These are phyloP conservation scores for Gortyna flavago DNA, from an alignment of 2,888 invertebrate genomes.

Conservation along the genomic window DNA sequence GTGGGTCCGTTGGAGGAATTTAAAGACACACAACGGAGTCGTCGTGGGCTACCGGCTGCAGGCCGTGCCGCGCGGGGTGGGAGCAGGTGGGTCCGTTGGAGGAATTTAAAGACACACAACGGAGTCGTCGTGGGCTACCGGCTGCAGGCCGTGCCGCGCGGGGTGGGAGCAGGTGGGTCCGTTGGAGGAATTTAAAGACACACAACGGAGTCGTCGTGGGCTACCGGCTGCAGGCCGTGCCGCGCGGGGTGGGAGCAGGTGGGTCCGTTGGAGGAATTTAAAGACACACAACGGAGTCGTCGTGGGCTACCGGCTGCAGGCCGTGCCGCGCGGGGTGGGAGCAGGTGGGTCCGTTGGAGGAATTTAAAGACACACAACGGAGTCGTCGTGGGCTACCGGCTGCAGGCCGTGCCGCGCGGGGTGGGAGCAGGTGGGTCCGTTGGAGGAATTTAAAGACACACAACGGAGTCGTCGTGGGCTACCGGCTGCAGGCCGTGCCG, in stretches of 20 bases:
- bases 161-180: not conserved
- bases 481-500: slow-evolving; percentile 85
- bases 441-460: too few species aligned
- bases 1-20: too few species aligned
- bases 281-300: slow-evolving; percentile 84
- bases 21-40: slow-evolving; percentile 83
- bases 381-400: slow-evolving; percentile 83
- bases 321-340: slow-evolving; percentile 71
- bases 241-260: slow-evolving; percentile 51
- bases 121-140: slow-evolving; percentile 85
- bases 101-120: slow-evolving; percentile 83
- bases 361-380: slow-evolving; percentile 86
- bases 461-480: slow-evolving; percentile 84
- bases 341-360: too few species aligned
- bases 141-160: slow-evolving; percentile 80
- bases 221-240: slow-evolving; percentile 84
- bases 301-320: slow-evolving; percentile 84
- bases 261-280: too few species aligned
- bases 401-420: slow-evolving; percentile 80
- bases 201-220: slow-evolving; percentile 85
- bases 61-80: slow-evolving; percentile 74
- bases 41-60: slow-evolving; percentile 85
- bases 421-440: not conserved
- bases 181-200: too few species aligned
- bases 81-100: too few species aligned